A percentile compares a stretch with the other conserved stretches of the same genome.
These are phyloP conservation scores for Promerops cafer DNA, from an alignment of 2,113 vertebrate genomes.

Conservation along the genomic window DNA sequence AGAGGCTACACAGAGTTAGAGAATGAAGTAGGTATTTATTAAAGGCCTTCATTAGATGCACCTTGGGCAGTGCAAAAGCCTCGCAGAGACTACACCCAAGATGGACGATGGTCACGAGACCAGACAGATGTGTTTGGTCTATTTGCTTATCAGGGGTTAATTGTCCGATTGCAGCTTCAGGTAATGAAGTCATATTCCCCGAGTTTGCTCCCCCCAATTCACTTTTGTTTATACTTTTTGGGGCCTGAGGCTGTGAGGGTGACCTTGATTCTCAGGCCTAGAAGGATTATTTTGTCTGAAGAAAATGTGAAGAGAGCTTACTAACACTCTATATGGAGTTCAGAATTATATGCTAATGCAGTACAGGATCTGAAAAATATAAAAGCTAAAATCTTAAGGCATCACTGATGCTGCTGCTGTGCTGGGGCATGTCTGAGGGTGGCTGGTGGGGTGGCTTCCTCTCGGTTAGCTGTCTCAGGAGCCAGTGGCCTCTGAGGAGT, in stretches of 20 bases:
- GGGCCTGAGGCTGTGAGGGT: neutral
- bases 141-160: neutral
- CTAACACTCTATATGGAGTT: neutral
- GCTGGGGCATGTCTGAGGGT: accelerated
- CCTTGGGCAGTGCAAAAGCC: neutral
- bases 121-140: neutral
- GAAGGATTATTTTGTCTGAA: neutral
- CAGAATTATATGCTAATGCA: neutral
- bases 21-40: neutral
- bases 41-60: neutral
- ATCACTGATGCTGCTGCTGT: neutral
- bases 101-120: accelerated
- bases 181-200: neutral
- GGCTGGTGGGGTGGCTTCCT: neutral
- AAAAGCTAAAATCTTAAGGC: neutral
- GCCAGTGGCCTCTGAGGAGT: neutral
- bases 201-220: neutral
- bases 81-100: neutral
- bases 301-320: neutral
- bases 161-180: neutral
- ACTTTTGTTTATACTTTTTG: neutral
- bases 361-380: neutral
- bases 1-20: neutral
- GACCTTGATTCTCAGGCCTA: neutral
- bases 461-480: neutral